Conservation (phyloP, 2,797 vertebrate genomes). For the Etheostoma perlongum region DNA sequence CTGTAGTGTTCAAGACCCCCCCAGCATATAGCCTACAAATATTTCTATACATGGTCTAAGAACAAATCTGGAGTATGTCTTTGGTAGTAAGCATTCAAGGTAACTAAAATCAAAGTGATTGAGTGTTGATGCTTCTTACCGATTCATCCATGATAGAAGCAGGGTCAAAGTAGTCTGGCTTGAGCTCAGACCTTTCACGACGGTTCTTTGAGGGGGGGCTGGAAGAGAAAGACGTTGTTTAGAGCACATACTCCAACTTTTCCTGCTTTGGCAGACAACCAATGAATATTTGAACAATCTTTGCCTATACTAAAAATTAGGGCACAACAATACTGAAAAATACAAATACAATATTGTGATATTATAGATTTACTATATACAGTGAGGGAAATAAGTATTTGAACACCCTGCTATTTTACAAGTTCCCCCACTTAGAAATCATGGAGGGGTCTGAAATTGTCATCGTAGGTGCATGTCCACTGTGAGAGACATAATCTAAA, state of each 20-base stretch:
- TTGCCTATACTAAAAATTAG: neutral
- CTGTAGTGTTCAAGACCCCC: too few relatives aligned
- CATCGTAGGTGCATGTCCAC: too few relatives aligned
- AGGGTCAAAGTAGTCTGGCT: constrained; percentile 99
- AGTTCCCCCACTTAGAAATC: too few relatives aligned
- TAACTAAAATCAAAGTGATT: neutral
- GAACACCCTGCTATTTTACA: too few relatives aligned
- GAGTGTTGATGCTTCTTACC: constrained; percentile 82
- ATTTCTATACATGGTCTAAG: too few relatives aligned
- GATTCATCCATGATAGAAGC: constrained; percentile 99
- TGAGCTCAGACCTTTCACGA: constrained; percentile 97
- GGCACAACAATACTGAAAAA: neutral
- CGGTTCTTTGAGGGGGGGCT: constrained; percentile 99
- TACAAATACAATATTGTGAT: neutral
- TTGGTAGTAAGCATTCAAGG: neutral
- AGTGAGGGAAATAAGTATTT: too few relatives aligned
- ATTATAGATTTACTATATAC: neutral
- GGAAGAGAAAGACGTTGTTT: constrained; percentile 45
- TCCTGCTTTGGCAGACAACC: neutral
- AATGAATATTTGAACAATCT: neutral
- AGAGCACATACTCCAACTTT: neutral
- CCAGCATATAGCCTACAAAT: too few relatives aligned
- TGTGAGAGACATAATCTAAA: too few relatives aligned
- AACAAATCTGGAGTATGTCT: too few relatives aligned
- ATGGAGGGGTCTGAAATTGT: too few relatives aligned